Evolutionary conservation across 2,888 invertebrate species (phyloP), one percentile per base, ranked within the genome.

Genomic region (Pyrocoelia pectoralis): DNA sequence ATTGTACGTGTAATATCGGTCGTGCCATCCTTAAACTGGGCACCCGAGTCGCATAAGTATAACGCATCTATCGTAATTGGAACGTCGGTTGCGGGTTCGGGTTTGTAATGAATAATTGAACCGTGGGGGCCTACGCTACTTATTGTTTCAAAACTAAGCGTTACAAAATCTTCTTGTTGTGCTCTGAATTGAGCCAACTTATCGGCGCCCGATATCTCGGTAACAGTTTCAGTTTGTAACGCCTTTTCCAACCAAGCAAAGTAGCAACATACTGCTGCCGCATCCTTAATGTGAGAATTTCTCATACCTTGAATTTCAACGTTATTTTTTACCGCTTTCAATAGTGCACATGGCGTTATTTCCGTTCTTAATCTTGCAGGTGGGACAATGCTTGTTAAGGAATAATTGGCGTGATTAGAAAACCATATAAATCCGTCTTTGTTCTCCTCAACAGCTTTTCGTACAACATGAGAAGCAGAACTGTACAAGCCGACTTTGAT

Each of bases 1-100:
- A 96, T 81, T 0, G 97, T 97, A 60, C 98, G 85, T 0, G 97
- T 98, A 0, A 97, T 93, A 77, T 98, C 97, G 0, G 97, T 98
- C 0, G 97, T 98, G 14, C 97, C 97, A 78, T 96, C 95, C 72
- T 88, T 89, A 81, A 88, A 94, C 68, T 94, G 94, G 0, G 89
- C 93, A 0, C 94, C 94, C 0, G 98, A 97, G 80, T 99, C 99
- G 71, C 97, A 90, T 0, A 99, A 84, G 80, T 96, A 98, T 68
- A 98, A 83, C 69, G 94, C 91, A n/a, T 88, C 83, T 0, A 83
- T 82, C 9, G 86, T 88, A n/a, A 98, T 89, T 8, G 83, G 83
- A n/a, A 89, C 83, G 76, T 92, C 89, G 0, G 88, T 88, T 52
- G 89, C 87, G 2, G 89, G 84, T 41, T 87, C 85, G 0, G 96